Conservation (phyloP, 1,140 invertebrate genomes). For the Schlechtendalia chinensis region DNA sequence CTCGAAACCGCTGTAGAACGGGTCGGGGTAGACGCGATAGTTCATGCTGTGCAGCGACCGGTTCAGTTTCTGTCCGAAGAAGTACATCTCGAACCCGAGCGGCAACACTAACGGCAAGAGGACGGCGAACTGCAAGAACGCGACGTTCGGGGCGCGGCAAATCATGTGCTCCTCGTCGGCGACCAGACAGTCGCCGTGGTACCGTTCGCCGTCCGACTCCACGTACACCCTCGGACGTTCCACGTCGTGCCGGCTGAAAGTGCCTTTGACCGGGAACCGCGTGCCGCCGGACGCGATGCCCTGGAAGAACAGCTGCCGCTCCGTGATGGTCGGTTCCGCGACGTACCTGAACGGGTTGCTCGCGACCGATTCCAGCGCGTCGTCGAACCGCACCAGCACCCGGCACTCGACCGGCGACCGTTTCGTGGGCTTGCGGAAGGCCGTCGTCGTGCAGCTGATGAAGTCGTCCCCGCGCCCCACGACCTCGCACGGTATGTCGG, state of each 20-base stretch:
- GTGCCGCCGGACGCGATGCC: neutral
- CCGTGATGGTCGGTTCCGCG: neutral
- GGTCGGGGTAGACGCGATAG: neutral
- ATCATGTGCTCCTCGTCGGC: accelerated
- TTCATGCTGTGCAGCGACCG: too few relatives aligned
- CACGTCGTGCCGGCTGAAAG: neutral
- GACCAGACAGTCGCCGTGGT: conserved; percentile 56
- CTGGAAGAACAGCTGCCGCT: neutral
- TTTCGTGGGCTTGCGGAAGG: too few relatives aligned
- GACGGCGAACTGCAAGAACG: conserved; percentile 68
- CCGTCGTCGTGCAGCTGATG: neutral
- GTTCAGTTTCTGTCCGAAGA: neutral
- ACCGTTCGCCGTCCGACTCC: conserved; percentile 78
- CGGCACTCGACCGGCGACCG: accelerated
- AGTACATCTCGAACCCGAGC: conserved; percentile 55
- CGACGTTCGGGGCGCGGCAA: neutral
- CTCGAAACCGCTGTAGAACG: neutral
- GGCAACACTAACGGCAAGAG: conserved; percentile 75
- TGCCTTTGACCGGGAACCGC: neutral
- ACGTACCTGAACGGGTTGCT: neutral
- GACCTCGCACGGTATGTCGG: conserved; percentile 53
- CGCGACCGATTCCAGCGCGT: accelerated
- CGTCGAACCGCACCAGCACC: neutral
- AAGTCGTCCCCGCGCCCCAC: neutral
- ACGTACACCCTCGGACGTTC: conserved; percentile 70